Conservation (phyloP, 2,797 vertebrate genomes). For the Galagoides demidoff region DNA sequence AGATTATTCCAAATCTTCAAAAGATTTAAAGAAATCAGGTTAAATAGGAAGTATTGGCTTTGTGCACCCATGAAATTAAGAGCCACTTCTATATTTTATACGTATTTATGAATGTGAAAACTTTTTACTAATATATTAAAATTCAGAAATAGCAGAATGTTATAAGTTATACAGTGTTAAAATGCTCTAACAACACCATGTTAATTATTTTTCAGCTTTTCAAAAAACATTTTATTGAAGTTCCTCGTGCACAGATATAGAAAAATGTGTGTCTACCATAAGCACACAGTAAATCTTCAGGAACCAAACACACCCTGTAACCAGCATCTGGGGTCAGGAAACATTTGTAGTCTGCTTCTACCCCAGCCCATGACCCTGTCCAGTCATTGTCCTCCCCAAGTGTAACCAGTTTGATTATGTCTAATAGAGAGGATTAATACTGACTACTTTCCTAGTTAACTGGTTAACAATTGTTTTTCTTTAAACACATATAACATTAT, state of each 20-base stretch:
- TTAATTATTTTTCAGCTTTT: slow-evolving; percentile 53
- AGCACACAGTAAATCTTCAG: background rate
- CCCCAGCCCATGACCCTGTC: background rate
- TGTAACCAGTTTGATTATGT: background rate
- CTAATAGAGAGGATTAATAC: slow-evolving; percentile 2
- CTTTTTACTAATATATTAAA: slow-evolving; percentile 24
- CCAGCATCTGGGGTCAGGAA: background rate
- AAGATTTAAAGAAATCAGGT: slow-evolving; percentile 15
- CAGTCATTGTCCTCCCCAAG: background rate
- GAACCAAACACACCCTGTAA: background rate
- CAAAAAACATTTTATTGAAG: background rate
- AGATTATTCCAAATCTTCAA: slow-evolving; percentile 6
- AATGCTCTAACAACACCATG: background rate
- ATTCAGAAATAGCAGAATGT: background rate
- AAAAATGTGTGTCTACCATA: background rate
- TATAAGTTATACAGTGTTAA: background rate
- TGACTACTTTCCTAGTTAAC: background rate
- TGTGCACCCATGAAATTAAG: background rate
- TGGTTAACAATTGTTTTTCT: background rate
- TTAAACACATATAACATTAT: background rate
- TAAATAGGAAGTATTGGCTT: slow-evolving; percentile 48
- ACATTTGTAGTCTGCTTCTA: background rate
- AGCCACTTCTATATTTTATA: background rate
- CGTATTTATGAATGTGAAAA: background rate
- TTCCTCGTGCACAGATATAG: background rate